These are phyloP conservation scores for Sclerurus mexicanus DNA, from an alignment of 2,113 vertebrate species.

Conservation along the genomic window DNA sequence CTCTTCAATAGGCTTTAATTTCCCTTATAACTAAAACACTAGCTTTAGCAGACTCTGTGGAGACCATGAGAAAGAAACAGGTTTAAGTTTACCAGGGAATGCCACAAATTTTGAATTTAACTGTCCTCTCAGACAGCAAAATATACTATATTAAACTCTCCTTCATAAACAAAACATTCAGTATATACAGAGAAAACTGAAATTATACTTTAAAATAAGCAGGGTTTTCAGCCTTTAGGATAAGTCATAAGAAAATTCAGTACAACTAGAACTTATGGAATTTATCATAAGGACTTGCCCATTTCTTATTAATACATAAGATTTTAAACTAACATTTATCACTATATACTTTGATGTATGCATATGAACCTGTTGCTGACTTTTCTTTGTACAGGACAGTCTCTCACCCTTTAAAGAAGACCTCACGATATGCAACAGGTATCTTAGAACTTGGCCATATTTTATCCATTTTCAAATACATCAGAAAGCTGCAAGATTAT, in stretches of 20 bases:
- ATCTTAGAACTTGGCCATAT: background rate
- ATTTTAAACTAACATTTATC: background rate
- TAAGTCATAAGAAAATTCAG: background rate
- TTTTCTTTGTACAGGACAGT: background rate
- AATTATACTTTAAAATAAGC: background rate
- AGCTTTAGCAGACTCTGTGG: background rate
- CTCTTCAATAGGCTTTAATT: background rate
- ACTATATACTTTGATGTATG: background rate
- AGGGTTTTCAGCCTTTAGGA: background rate
- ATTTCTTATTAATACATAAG: background rate
- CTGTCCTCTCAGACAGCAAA: background rate
- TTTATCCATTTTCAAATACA: background rate
- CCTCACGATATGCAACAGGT: background rate
- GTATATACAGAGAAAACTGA: background rate
- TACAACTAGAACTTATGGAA: background rate
- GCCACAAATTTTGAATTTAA: background rate
- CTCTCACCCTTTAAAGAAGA: background rate
- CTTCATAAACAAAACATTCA: background rate
- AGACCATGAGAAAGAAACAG: background rate
- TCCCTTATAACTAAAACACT: background rate
- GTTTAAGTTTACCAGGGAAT: background rate
- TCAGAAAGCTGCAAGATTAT: background rate
- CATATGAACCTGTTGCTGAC: background rate
- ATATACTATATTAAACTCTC: background rate
- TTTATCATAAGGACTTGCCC: fast-evolving